A percentile compares a stretch with the other conserved stretches of the same genome.
Evolutionary conservation across 2,797 vertebrate genomes (phyloP).

Genomic region (Furcifer pardalis): DNA sequence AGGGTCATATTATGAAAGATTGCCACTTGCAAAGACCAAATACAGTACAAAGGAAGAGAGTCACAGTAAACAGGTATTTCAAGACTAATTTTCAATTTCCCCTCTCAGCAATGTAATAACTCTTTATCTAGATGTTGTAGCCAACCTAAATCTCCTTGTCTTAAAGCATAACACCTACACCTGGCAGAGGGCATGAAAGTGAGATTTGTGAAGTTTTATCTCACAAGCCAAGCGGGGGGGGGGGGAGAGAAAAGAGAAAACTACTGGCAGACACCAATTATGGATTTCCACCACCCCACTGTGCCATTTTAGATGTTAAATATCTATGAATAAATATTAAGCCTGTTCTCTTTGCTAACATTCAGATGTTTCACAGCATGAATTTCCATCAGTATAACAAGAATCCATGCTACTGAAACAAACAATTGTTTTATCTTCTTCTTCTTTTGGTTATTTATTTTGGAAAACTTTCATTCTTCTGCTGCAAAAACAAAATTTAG

Average conservation of each 20-base stretch:
- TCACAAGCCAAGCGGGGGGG: neutral
- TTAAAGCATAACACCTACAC: slow-evolving; percentile 9
- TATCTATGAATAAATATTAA: too few relatives aligned
- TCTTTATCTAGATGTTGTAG: slow-evolving; percentile 16
- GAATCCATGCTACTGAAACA: too few relatives aligned
- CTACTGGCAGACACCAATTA: neutral
- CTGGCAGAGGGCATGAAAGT: neutral
- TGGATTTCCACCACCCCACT: neutral
- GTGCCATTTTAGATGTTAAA: too few relatives aligned
- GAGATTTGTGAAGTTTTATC: neutral
- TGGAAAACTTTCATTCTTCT: too few relatives aligned
- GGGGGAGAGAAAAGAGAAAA: neutral
- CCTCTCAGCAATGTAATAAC: neutral
- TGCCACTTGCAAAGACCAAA: slow-evolving; percentile 41
- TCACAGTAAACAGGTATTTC: neutral
- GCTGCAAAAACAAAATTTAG: too few relatives aligned
- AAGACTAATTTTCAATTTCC: slow-evolving; percentile 46
- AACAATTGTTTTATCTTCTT: too few relatives aligned
- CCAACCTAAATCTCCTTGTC: slow-evolving; percentile 16
- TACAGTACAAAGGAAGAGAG: neutral
- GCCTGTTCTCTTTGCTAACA: too few relatives aligned
- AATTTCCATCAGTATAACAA: too few relatives aligned
- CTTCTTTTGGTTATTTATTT: too few relatives aligned
- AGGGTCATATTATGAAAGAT: slow-evolving; percentile 40
- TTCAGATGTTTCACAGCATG: too few relatives aligned